These are phyloP conservation scores for Pyrrhosoma nymphula DNA, from an alignment of 2,888 invertebrate genomes.

Conservation along the genomic window DNA sequence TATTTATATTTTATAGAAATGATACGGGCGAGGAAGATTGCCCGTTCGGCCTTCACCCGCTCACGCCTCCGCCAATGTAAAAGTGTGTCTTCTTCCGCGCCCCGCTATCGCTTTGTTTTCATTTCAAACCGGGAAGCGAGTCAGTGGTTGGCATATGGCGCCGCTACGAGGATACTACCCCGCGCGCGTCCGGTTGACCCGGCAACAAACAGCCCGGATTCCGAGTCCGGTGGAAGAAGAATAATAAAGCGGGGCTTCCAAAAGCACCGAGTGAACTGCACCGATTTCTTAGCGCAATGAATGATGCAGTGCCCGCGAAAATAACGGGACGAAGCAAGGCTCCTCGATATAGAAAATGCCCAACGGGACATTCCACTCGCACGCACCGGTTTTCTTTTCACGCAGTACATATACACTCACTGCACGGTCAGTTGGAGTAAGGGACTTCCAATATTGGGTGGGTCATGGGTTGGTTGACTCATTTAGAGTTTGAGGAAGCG, in stretches of 20 bases:
- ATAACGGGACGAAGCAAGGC: not conserved
- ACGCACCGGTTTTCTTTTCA: not conserved
- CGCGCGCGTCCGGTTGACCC: conserved; percentile 16
- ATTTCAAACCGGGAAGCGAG: conserved; percentile 10
- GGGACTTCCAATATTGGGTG: too few relatives aligned
- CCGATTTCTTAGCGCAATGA: not conserved
- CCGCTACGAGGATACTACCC: not conserved
- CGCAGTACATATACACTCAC: too few relatives aligned
- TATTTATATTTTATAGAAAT: conserved; percentile 49
- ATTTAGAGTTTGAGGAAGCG: too few relatives aligned
- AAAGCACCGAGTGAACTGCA: not conserved
- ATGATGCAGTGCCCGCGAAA: not conserved
- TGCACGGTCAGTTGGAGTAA: too few relatives aligned
- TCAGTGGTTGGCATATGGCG: not conserved
- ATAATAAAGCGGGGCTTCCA: not conserved
- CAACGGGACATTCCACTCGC: not conserved
- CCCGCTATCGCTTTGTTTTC: conserved; percentile 45
- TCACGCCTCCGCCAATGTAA: not conserved
- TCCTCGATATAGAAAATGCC: not conserved
- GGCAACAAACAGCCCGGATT: conserved; percentile 24
- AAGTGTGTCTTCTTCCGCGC: conserved; percentile 48
- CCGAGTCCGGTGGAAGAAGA: not conserved
- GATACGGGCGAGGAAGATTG: conserved; percentile 31
- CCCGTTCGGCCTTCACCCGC: conserved; percentile 52
- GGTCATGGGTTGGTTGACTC: too few relatives aligned